Percentiles rank a stretch among this genome's conserved stretches.
Evolutionary conservation across 2,113 vertebrate species (phyloP).

Genomic region (Hydrochoerus hydrochaeris): DNA sequence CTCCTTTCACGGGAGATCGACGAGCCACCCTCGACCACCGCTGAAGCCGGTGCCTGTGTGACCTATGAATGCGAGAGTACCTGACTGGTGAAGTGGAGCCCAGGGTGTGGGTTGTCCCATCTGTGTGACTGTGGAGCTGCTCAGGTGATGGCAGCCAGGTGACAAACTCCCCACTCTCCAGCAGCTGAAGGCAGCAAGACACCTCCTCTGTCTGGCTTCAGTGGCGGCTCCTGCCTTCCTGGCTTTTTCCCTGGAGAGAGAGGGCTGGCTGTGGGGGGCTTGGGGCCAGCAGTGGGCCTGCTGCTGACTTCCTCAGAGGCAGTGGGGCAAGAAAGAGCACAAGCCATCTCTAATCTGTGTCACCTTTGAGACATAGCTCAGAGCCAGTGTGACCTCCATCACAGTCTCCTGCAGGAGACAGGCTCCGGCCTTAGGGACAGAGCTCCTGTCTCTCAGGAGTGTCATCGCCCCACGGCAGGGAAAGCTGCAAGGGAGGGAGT

Average conservation of each 20-base stretch:
- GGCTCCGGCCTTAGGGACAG: too few species aligned
- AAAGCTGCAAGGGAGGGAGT: too few species aligned
- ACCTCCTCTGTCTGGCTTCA: background rate
- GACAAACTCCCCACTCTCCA: background rate
- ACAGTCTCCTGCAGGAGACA: too few species aligned
- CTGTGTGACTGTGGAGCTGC: background rate
- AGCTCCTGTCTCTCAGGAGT: background rate
- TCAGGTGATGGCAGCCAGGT: accelerated
- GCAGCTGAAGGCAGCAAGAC: accelerated
- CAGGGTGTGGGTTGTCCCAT: background rate
- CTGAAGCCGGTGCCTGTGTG: accelerated
- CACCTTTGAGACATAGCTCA: background rate
- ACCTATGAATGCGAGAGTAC: background rate
- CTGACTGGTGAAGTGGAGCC: background rate
- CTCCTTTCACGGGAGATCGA: background rate
- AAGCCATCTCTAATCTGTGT: background rate
- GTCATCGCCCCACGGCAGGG: background rate
- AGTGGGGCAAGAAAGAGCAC: background rate
- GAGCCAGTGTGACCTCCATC: background rate
- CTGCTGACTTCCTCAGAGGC: background rate
- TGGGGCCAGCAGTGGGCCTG: background rate
- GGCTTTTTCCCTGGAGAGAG: background rate
- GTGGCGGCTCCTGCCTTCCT: background rate
- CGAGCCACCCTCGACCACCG: background rate
- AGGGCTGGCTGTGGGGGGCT: background rate